Percentiles rank a stretch among this genome's conserved stretches.
phyloP scores from a whole-genome alignment of 2,113 vertebrate species.

The Solenodon paradoxus region DNA sequence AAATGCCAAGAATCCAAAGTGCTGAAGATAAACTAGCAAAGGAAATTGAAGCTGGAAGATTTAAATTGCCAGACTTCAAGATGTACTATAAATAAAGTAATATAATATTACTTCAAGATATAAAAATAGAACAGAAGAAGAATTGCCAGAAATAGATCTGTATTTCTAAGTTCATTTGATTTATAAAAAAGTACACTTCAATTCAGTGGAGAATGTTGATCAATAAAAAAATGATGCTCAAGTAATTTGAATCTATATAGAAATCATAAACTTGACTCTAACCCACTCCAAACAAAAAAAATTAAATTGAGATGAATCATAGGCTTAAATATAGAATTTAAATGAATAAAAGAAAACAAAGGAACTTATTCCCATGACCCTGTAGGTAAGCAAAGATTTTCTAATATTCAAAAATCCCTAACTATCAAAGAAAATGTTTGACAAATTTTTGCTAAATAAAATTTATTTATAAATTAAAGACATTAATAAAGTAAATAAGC shows the following conservation, averaged over 20 bases:
- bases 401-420: not conserved
- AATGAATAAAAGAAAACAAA: not conserved
- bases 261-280: not conserved
- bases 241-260: not conserved
- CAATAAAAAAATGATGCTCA: not conserved
- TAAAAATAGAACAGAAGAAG: not conserved
- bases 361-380: not conserved
- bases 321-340: not conserved
- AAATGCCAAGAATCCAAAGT: not conserved
- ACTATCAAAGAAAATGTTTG: not conserved
- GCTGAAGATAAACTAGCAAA: not conserved
- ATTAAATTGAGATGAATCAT: no score
- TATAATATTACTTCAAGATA: not conserved
- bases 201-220: not conserved
- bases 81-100: not conserved
- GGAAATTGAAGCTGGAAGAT: not conserved
- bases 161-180: not conserved
- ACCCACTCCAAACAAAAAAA: not conserved
- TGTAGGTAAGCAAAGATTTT: not conserved
- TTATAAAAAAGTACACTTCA: not conserved
- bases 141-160: not conserved
- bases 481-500: not conserved
- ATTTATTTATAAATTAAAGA: not conserved
- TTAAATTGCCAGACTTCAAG: not conserved
- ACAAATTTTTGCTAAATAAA: not conserved